A percentile compares a stretch with the other conserved stretches of the same genome.
Conservation (phyloP, 2,797 vertebrate species). For the Sebastolobus altivelis region DNA sequence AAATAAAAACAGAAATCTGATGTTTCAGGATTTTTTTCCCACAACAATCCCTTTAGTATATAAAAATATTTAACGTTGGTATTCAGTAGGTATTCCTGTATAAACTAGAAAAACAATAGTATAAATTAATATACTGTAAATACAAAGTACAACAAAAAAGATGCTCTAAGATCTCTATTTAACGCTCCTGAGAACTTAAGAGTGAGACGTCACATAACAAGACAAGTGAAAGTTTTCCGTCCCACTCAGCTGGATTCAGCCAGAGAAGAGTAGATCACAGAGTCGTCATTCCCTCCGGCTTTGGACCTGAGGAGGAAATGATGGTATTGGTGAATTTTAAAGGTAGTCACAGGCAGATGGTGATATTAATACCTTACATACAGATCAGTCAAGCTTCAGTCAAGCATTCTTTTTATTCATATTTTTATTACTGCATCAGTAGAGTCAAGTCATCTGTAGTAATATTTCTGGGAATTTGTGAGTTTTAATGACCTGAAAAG, state of each 20-base stretch:
- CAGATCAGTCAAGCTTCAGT: too few species aligned
- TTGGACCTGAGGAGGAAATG: constrained; percentile 41
- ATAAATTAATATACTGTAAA: not conserved
- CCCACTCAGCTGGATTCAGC: constrained; percentile 21
- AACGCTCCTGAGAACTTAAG: not conserved
- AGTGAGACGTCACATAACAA: not conserved
- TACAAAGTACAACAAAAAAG: not conserved
- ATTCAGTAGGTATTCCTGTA: not conserved
- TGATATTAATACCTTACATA: too few species aligned
- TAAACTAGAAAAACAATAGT: not conserved
- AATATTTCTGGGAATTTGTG: not conserved
- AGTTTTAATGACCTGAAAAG: not conserved
- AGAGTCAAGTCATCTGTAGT: not conserved
- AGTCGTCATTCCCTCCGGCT: not conserved
- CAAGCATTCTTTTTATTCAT: too few species aligned
- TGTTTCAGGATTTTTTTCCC: not conserved
- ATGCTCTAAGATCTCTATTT: not conserved
- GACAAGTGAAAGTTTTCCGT: not conserved
- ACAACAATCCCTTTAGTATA: not conserved
- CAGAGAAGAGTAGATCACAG: constrained; percentile 63
- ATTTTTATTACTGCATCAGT: too few species aligned
- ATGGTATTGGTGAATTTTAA: not conserved
- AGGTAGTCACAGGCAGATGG: too few species aligned
- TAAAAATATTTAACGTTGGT: not conserved
- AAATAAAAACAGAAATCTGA: not conserved